Percentiles rank a stretch among this genome's conserved stretches.
phyloP scores from a whole-genome alignment of 2,888 invertebrate species.

The Melinopterus prodromus region DNA sequence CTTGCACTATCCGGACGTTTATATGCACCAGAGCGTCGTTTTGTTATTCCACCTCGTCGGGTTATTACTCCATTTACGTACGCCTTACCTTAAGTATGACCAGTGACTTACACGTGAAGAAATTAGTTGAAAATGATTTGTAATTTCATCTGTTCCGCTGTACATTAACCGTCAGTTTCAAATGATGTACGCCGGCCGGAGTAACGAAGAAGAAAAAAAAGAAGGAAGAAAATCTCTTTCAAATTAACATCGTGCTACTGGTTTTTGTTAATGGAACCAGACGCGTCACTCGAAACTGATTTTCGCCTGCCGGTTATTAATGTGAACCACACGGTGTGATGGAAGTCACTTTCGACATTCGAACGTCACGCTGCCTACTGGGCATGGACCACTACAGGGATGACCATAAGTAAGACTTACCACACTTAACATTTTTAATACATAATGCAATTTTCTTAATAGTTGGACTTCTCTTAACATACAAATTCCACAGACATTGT shows the following conservation, averaged over 20 bases:
- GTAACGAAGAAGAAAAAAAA: constrained; percentile 31
- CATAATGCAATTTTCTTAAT: too few species aligned
- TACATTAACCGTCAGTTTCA: constrained; percentile 49
- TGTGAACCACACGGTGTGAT: constrained; percentile 36
- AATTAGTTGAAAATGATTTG: constrained; percentile 43
- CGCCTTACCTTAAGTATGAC: constrained; percentile 16
- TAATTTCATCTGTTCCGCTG: constrained; percentile 49
- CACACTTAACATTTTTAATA: too few species aligned
- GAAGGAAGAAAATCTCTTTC: constrained; percentile 54
- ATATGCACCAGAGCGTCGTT: constrained; percentile 6
- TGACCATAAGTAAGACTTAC: too few species aligned
- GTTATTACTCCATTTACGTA: constrained; percentile 30
- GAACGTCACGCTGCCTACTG: constrained; percentile 6
- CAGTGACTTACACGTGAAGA: constrained; percentile 32
- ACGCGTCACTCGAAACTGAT: constrained; percentile 51
- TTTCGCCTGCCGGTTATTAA: constrained; percentile 51
- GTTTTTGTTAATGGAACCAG: constrained; percentile 55
- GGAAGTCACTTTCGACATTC: constrained; percentile 41
- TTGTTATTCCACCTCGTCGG: constrained; percentile 7
- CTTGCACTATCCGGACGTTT: neutral
- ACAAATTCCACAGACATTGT: too few species aligned
- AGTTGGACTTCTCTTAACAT: too few species aligned
- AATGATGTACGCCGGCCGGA: constrained; percentile 38
- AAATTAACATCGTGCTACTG: constrained; percentile 57
- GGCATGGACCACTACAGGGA: too few species aligned